Conservation (phyloP, 2,113 vertebrate species). For the Nesoenas mayeri region DNA sequence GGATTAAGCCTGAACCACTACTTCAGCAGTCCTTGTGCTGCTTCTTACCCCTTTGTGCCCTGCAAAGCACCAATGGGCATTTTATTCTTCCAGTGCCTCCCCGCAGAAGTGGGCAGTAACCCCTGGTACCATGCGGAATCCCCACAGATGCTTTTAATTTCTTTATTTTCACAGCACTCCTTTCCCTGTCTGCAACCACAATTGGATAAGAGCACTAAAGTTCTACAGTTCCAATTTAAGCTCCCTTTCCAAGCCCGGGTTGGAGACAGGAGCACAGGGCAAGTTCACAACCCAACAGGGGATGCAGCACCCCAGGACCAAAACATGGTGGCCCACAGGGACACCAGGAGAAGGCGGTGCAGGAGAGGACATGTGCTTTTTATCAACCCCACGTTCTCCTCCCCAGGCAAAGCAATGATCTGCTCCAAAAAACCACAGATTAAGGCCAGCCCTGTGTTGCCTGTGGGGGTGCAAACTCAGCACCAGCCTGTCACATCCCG, state of each 20-base stretch:
- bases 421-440: background rate
- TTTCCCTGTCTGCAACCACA: background rate
- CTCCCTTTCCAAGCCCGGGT: accelerated
- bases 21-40: background rate
- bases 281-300: accelerated
- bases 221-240: background rate
- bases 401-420: background rate
- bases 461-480: accelerated
- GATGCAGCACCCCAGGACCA: background rate
- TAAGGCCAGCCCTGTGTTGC: background rate
- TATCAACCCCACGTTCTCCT: background rate
- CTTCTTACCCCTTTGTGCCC: background rate
- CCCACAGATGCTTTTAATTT: background rate
- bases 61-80: background rate
- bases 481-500: background rate
- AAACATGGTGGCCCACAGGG: background rate
- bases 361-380: background rate
- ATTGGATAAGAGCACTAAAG: background rate
- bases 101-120: background rate
- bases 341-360: background rate
- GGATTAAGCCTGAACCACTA: background rate
- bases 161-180: background rate
- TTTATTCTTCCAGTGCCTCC: background rate
- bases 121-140: accelerated
- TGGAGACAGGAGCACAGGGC: background rate